Percentiles rank a stretch among this genome's conserved stretches.
phyloP scores from a whole-genome alignment of 1,140 invertebrate species.

The Drosophila yakuba region DNA sequence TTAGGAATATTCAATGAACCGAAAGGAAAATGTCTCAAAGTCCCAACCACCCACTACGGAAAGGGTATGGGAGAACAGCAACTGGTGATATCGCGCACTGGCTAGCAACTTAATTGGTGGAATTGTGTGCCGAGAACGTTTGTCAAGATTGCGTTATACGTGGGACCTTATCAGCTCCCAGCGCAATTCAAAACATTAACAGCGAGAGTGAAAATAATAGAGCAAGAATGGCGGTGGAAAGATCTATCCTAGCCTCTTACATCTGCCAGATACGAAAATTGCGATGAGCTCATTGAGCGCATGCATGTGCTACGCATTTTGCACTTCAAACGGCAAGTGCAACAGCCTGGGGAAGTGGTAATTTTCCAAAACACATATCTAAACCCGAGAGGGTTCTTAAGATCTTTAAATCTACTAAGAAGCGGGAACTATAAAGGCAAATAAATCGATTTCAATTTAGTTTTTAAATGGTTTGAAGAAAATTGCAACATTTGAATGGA shows the following conservation, averaged over 20 bases:
- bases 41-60: conserved; percentile 31
- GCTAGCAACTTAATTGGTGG: conserved; percentile 52
- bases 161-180: conserved; percentile 36
- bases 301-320: conserved; percentile 35
- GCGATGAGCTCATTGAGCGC: conserved; percentile 33
- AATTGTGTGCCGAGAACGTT: conserved; percentile 38
- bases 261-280: conserved; percentile 1
- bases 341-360: conserved; percentile 12
- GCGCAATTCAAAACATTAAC: conserved; percentile 11
- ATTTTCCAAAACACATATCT: background rate
- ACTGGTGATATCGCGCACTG: conserved; percentile 28
- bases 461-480: background rate
- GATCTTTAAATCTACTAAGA: background rate
- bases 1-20: conserved; percentile 14
- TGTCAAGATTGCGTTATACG: conserved; percentile 62
- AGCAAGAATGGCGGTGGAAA: conserved; percentile 2
- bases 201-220: conserved; percentile 31
- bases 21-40: conserved; percentile 25
- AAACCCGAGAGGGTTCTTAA: background rate
- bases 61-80: conserved; percentile 27
- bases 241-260: conserved; percentile 4
- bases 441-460: background rate
- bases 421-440: background rate
- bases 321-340: conserved; percentile 18
- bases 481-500: background rate